Conservation (phyloP, 92 coral and sea anemone genomes). For the Palythoa grandiflora region DNA sequence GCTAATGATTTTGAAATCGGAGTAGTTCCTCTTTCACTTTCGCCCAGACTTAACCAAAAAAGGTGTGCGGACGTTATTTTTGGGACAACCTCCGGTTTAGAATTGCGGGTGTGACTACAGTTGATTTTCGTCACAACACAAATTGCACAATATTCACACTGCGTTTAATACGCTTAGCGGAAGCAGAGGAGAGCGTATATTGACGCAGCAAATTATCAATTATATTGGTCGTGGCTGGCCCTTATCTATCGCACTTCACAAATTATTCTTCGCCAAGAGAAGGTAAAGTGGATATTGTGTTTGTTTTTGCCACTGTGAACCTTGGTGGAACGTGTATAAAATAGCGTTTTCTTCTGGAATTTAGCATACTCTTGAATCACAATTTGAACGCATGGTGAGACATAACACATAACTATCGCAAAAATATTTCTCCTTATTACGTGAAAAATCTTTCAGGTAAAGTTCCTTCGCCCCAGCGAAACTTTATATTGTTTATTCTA, state of each 20-base stretch:
- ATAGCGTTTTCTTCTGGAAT: background rate
- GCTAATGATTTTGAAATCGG: background rate
- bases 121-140: constrained; percentile 24
- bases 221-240: constrained; percentile 8
- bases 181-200: constrained; percentile 34
- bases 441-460: background rate
- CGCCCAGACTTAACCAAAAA: background rate
- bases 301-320: background rate
- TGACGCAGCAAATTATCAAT: constrained; percentile 22
- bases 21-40: constrained; percentile 28
- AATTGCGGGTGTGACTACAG: constrained; percentile 31
- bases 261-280: constrained; percentile 18
- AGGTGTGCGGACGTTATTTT: constrained; percentile 10
- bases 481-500: background rate
- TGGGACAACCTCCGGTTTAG: constrained; percentile 30
- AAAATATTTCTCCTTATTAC: background rate
- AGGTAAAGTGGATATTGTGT: constrained; percentile 21
- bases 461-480: background rate
- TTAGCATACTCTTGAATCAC: background rate
- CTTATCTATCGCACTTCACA: constrained; percentile 15
- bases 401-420: background rate
- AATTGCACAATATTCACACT: constrained; percentile 19
- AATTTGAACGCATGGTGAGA: background rate
- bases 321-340: background rate
- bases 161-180: constrained; percentile 5